phyloP scores from a whole-genome alignment of 2,797 vertebrate genomes.

The Avahi laniger region DNA sequence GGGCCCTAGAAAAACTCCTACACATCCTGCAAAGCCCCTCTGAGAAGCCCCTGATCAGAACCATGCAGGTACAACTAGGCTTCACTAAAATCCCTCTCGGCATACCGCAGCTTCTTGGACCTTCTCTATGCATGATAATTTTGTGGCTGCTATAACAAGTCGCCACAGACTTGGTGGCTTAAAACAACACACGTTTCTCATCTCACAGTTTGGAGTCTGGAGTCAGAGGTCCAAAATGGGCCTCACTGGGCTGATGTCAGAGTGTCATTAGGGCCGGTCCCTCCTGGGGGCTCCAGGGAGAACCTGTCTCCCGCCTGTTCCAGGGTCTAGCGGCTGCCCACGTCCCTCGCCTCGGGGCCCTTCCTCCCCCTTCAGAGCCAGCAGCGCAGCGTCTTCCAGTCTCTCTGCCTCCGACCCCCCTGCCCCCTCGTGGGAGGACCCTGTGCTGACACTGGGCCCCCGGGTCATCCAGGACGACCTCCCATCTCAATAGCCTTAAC shows the following conservation, averaged over 20 bases:
- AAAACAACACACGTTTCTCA: background rate
- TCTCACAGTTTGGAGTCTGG: background rate
- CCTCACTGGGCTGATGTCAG: background rate
- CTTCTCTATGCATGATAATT: fast-evolving
- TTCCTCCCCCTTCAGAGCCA: background rate
- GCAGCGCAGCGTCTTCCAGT: fast-evolving
- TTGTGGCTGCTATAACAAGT: background rate
- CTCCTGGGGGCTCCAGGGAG: background rate
- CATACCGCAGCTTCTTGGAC: fast-evolving
- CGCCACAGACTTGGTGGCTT: background rate
- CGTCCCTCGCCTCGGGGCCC: fast-evolving
- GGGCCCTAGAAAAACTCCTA: background rate
- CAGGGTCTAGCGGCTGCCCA: fast-evolving
- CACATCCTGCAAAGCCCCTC: background rate
- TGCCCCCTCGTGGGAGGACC: background rate
- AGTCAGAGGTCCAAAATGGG: background rate
- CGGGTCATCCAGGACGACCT: fast-evolving
- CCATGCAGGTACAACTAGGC: fast-evolving
- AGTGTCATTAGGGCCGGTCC: fast-evolving
- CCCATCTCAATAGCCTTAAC: background rate
- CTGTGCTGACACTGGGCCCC: fast-evolving
- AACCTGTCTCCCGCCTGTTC: fast-evolving
- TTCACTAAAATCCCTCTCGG: fast-evolving
- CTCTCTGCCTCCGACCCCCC: background rate
- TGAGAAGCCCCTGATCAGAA: background rate